Evolutionary conservation across 2,888 invertebrate genomes (phyloP).

Genomic region (Rapana venosa): DNA sequence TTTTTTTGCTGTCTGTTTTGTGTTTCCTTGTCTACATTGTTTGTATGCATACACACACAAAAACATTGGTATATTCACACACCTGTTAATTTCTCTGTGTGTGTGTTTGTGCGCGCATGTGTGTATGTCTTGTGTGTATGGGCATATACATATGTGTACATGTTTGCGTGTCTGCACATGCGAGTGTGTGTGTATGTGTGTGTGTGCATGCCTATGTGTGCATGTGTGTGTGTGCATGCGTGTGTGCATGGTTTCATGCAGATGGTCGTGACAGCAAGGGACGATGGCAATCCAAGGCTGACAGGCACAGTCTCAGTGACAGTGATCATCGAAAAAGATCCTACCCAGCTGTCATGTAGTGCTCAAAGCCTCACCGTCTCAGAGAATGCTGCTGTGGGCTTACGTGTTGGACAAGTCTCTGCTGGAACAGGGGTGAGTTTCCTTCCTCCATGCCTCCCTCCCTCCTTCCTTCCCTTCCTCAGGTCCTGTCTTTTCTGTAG

Average conservation of each 20-base stretch:
- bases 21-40: no score
- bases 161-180: no score
- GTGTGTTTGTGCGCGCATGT: no score
- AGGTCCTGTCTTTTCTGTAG: no score
- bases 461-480: no score
- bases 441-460: no score
- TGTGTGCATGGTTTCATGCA: neutral
- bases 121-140: no score
- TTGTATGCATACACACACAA: no score
- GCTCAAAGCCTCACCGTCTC: constrained; percentile 49
- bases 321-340: constrained; percentile 55
- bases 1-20: no score
- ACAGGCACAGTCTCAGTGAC: constrained; percentile 49
- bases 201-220: neutral
- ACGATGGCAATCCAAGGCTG: constrained; percentile 32
- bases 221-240: neutral
- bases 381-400: constrained; percentile 55
- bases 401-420: constrained; percentile 44
- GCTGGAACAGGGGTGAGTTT: constrained; percentile 32
- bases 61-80: no score
- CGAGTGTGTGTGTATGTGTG: neutral
- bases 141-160: no score
- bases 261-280: constrained; percentile 30
- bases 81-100: no score
- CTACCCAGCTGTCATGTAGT: constrained; percentile 53